phyloP scores from a whole-genome alignment of 2,888 invertebrate species.

The Pseudococcus jackbeardsleyi region DNA sequence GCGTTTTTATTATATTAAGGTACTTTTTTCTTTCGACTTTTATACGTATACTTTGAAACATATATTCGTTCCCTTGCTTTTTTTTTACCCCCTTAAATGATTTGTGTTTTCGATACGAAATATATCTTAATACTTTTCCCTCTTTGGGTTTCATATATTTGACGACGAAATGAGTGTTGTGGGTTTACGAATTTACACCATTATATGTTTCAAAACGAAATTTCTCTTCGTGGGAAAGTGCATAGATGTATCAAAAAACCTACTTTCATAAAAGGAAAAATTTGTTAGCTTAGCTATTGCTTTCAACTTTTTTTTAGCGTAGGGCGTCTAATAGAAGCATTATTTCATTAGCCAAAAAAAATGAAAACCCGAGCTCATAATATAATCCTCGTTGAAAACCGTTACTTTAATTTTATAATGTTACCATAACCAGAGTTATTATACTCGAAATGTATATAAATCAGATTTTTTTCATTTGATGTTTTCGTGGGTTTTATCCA shows the following conservation, averaged over 20 bases:
- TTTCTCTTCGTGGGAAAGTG: background rate
- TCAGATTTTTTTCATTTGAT: too few relatives aligned
- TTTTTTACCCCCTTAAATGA: background rate
- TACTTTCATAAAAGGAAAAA: background rate
- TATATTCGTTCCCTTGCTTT: background rate
- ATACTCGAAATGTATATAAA: too few relatives aligned
- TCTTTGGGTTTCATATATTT: background rate
- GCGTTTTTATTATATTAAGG: background rate
- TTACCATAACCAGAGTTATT: too few relatives aligned
- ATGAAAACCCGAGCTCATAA: background rate
- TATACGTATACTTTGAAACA: background rate
- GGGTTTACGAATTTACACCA: background rate
- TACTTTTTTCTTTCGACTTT: background rate
- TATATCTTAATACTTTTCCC: background rate
- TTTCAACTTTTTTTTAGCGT: background rate
- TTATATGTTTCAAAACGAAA: background rate
- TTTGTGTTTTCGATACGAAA: constrained; percentile 5
- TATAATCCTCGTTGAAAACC: too few relatives aligned
- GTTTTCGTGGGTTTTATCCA: too few relatives aligned
- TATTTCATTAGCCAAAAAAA: background rate
- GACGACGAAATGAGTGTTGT: background rate
- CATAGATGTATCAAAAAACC: background rate
- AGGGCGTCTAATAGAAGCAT: background rate
- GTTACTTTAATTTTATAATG: too few relatives aligned
- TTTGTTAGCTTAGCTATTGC: background rate